These are phyloP conservation scores for Macrotis lagotis DNA, from an alignment of 2,113 vertebrate genomes.

Conservation along the genomic window DNA sequence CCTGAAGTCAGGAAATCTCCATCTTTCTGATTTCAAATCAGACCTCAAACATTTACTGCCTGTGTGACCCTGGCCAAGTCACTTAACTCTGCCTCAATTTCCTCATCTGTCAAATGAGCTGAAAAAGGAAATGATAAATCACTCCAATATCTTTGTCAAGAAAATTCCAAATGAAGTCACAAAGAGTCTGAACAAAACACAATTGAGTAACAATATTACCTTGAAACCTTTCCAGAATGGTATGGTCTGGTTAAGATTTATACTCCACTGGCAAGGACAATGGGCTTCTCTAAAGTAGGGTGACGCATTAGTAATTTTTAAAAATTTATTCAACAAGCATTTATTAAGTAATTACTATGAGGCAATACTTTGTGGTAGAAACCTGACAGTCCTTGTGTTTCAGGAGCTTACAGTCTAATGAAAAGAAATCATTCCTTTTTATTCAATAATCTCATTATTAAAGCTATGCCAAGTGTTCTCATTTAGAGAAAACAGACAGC, in stretches of 20 bases:
- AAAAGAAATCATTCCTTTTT: background rate
- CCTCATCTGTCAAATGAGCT: background rate
- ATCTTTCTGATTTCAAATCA: background rate
- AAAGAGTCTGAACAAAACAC: too few species aligned
- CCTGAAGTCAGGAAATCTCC: background rate
- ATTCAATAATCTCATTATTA: background rate
- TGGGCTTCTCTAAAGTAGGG: background rate
- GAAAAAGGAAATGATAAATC: background rate
- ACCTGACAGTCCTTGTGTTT: background rate
- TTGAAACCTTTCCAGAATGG: background rate
- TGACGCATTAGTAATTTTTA: background rate
- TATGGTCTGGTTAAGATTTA: background rate
- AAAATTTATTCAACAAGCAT: background rate
- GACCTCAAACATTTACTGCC: background rate
- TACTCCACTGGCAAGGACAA: background rate
- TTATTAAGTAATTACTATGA: background rate
- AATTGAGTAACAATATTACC: too few species aligned
- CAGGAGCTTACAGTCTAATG: background rate
- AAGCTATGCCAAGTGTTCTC: too few species aligned
- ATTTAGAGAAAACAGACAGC: too few species aligned
- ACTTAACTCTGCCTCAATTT: background rate
- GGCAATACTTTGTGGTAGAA: background rate
- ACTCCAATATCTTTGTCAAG: background rate
- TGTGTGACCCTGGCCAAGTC: background rate
- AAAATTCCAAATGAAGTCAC: background rate